Conservation (phyloP, 2,888 invertebrate species). For the Homarus gammarus region DNA sequence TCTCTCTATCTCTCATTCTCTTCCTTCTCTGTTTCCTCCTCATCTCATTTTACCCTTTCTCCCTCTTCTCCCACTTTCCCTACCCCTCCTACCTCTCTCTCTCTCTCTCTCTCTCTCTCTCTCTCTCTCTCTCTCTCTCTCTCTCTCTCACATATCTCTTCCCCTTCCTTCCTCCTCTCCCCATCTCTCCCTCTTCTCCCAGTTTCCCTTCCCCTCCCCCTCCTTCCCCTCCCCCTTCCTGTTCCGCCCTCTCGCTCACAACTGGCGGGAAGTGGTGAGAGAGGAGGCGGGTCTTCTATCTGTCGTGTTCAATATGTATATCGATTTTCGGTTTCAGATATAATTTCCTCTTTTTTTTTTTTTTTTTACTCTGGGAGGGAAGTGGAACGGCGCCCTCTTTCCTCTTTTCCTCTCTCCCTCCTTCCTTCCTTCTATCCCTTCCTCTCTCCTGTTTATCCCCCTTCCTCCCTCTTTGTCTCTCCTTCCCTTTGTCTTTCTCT, state of each 20-base stretch:
- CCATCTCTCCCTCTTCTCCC: neutral
- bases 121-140: neutral
- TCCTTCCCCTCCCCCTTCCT: neutral
- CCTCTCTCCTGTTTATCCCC: too few species aligned
- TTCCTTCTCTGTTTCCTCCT: neutral
- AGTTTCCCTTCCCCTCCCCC: neutral
- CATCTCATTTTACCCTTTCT: neutral
- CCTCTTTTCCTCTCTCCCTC: too few species aligned
- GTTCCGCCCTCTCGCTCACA: neutral
- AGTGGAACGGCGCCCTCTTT: neutral
- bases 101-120: neutral
- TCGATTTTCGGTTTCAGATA: slow-evolving; percentile 54
- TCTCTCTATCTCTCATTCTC: neutral
- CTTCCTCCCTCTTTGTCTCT: too few species aligned
- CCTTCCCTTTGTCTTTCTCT: too few species aligned
- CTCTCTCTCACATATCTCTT: neutral
- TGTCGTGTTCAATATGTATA: slow-evolving; percentile 48
- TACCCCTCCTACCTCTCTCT: neutral
- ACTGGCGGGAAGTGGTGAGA: slow-evolving; percentile 12
- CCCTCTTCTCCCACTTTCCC: neutral
- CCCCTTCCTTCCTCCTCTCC: neutral
- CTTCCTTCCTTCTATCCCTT: too few species aligned
- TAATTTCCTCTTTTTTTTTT: slow-evolving; percentile 47
- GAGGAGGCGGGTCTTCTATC: slow-evolving; percentile 25
- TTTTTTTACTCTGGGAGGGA: slow-evolving; percentile 1